Percentiles rank a stretch among this genome's conserved stretches.
Evolutionary conservation across 2,797 vertebrate genomes (phyloP).

Genomic region (Tenualosa thibaudeaui): DNA sequence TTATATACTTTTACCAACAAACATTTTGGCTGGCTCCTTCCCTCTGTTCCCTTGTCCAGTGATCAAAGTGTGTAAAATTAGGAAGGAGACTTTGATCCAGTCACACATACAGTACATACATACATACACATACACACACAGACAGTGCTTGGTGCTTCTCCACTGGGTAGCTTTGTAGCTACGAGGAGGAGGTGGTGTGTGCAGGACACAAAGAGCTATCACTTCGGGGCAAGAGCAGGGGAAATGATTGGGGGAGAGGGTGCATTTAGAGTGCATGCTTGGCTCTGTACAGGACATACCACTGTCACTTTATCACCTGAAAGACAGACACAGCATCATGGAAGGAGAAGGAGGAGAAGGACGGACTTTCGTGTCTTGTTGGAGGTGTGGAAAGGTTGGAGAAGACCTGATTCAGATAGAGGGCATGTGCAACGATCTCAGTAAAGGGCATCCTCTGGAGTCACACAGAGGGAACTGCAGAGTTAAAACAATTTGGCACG

Average conservation of each 20-base stretch:
- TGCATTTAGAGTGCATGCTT: slow-evolving; percentile 6
- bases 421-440: not conserved
- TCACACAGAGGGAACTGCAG: slow-evolving; percentile 4
- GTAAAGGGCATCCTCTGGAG: not conserved
- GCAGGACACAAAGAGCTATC: not conserved
- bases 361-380: not conserved
- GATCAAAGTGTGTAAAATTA: slow-evolving; percentile 30
- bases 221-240: not conserved
- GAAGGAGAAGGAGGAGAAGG: not conserved
- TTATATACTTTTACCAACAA: slow-evolving; percentile 63
- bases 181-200: not conserved
- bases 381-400: not conserved
- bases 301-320: slow-evolving; percentile 22
- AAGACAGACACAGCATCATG: slow-evolving; percentile 1
- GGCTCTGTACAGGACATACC: slow-evolving; percentile 28
- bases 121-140: not conserved
- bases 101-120: not conserved
- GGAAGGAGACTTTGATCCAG: slow-evolving; percentile 44
- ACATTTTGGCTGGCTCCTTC: slow-evolving; percentile 71
- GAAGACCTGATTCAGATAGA: not conserved
- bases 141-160: slow-evolving; percentile 17
- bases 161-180: not conserved
- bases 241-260: not conserved
- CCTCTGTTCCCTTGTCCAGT: slow-evolving; percentile 55
- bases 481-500: not conserved